Evolutionary conservation across 1,140 invertebrate species (phyloP).

Genomic region (Drosophila kikkawai): DNA sequence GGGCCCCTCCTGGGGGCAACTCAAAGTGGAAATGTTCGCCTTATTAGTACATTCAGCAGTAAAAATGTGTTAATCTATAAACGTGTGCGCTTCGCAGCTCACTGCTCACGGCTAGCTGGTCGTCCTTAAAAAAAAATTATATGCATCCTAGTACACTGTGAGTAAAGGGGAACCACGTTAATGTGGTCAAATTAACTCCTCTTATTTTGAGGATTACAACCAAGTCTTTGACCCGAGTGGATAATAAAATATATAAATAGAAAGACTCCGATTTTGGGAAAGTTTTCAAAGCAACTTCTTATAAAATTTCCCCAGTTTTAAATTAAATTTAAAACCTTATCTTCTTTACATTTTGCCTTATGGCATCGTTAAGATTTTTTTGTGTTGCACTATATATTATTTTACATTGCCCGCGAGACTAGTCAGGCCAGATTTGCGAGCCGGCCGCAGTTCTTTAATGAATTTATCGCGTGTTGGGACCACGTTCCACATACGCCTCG

Average conservation of each 20-base stretch:
- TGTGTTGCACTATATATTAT: slow-evolving; percentile 58
- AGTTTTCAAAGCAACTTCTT: neutral
- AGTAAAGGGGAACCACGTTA: neutral
- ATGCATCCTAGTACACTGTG: slow-evolving; percentile 22
- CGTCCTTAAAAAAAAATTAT: slow-evolving; percentile 16
- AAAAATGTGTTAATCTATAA: slow-evolving; percentile 84
- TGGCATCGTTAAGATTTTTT: slow-evolving; percentile 3
- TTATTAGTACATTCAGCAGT: slow-evolving; percentile 83
- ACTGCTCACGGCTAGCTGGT: slow-evolving; percentile 21
- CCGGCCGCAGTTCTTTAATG: slow-evolving; percentile 72
- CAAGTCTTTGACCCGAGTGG: neutral
- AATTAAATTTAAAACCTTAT: neutral
- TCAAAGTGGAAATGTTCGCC: slow-evolving; percentile 82
- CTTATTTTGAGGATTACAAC: neutral
- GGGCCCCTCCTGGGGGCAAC: slow-evolving; percentile 69
- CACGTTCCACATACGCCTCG: slow-evolving; percentile 76
- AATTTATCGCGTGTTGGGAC: slow-evolving; percentile 81
- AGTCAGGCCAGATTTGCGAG: slow-evolving; percentile 71
- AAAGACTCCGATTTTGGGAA: neutral
- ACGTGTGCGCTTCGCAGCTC: slow-evolving; percentile 60
- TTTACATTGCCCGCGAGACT: slow-evolving; percentile 75
- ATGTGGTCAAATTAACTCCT: neutral
- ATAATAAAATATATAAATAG: neutral
- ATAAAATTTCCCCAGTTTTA: neutral
- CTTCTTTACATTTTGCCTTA: neutral